Conservation (phyloP, 2,888 invertebrate genomes). For the Scelioninae gen. 1 region DNA sequence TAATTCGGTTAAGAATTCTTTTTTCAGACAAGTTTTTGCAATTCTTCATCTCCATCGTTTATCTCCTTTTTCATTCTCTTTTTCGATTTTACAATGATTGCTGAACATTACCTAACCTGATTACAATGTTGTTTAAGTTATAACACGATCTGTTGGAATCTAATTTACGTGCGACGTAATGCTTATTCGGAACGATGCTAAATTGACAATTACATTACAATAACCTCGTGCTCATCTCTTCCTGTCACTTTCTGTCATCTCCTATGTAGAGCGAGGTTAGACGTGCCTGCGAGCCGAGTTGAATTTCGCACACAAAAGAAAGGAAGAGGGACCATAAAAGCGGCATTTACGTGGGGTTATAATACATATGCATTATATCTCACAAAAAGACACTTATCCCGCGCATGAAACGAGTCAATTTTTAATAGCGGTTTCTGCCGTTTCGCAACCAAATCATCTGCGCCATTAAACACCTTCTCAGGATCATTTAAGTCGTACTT, state of each 20-base stretch:
- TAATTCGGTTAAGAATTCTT: conserved; percentile 14
- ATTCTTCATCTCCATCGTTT: neutral
- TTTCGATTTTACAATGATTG: neutral
- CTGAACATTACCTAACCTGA: conserved; percentile 24
- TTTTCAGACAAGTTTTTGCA: conserved; percentile 5
- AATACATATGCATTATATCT: conserved; percentile 60
- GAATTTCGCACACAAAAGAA: conserved; percentile 59
- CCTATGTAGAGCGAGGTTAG: conserved; percentile 66
- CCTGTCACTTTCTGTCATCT: conserved; percentile 68
- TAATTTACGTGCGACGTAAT: conserved; percentile 53
- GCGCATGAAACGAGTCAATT: conserved; percentile 66
- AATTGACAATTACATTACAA: conserved; percentile 52
- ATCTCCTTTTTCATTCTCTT: neutral
- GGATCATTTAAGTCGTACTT: conserved; percentile 54
- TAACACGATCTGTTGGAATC: conserved; percentile 27
- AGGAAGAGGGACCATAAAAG: conserved; percentile 53
- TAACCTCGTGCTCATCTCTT: conserved; percentile 64
- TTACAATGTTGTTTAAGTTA: conserved; percentile 50
- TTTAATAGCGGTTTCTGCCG: conserved; percentile 61
- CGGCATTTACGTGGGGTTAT: conserved; percentile 55
- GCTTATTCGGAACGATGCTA: conserved; percentile 44
- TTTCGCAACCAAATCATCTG: conserved; percentile 65
- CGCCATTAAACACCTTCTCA: conserved; percentile 63
- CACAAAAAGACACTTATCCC: conserved; percentile 61
- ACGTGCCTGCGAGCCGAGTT: conserved; percentile 54